phyloP scores from a whole-genome alignment of 2,888 invertebrate genomes.

The Sipha maydis region DNA sequence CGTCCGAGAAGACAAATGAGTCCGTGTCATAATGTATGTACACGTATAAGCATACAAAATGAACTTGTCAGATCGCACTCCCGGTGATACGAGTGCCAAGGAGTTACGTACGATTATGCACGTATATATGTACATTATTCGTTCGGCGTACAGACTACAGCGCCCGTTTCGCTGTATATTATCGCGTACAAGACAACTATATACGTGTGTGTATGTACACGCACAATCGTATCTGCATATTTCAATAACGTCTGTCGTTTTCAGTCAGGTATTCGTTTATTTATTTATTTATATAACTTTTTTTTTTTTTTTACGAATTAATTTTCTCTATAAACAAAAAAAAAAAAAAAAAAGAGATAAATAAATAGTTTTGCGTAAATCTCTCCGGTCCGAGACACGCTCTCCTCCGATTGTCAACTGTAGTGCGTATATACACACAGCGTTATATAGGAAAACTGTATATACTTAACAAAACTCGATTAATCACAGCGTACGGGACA shows the following conservation, averaged over 20 bases:
- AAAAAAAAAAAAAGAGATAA: constrained; percentile 14
- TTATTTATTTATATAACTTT: too few species aligned
- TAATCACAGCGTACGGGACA: constrained; percentile 37
- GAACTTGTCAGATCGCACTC: constrained; percentile 24
- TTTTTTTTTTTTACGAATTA: constrained; percentile 47
- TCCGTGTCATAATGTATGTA: neutral
- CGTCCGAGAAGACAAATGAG: neutral
- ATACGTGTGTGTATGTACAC: neutral
- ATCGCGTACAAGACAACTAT: neutral
- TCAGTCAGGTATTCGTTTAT: constrained; percentile 10
- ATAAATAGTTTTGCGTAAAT: constrained; percentile 46
- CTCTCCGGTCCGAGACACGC: constrained; percentile 8
- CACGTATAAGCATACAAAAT: constrained; percentile 1
- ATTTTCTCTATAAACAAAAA: constrained; percentile 1
- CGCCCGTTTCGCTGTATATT: constrained; percentile 22
- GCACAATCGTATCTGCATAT: constrained; percentile 37
- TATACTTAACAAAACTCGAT: constrained; percentile 46
- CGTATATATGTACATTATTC: constrained; percentile 9
- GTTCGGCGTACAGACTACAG: neutral
- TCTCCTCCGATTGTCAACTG: constrained; percentile 32
- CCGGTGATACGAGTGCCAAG: constrained; percentile 22
- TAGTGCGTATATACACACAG: neutral
- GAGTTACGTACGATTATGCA: neutral
- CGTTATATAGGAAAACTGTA: neutral
- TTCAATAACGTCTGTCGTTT: constrained; percentile 41